Evolutionary conservation across 2,888 invertebrate genomes (phyloP).

Genomic region (Masnerella sp.): DNA sequence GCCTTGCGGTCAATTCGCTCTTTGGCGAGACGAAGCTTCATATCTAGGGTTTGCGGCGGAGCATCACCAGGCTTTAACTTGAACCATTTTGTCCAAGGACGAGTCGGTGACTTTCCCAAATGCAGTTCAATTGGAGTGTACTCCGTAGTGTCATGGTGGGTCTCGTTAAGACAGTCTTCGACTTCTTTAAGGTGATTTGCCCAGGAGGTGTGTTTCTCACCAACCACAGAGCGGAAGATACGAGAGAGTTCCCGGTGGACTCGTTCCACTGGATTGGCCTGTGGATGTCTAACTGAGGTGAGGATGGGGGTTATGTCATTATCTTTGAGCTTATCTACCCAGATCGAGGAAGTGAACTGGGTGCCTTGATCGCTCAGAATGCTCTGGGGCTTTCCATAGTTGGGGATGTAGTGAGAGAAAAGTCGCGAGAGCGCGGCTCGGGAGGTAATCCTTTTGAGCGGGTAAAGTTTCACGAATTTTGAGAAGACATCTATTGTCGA

Average conservation of each 20-base stretch:
- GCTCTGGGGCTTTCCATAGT: neutral
- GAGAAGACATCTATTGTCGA: too few species aligned
- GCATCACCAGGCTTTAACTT: too few species aligned
- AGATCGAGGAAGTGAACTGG: neutral
- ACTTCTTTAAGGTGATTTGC: constrained; percentile 9
- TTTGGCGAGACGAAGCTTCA: neutral
- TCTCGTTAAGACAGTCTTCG: constrained; percentile 33
- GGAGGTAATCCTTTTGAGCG: too few species aligned
- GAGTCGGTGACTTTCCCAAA: too few species aligned
- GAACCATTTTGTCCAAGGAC: neutral
- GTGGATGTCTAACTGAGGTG: neutral
- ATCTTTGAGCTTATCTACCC: neutral
- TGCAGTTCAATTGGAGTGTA: too few species aligned
- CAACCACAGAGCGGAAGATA: neutral
- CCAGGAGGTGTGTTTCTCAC: constrained; percentile 8
- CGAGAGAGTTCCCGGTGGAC: neutral
- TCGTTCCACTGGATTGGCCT: constrained; percentile 3
- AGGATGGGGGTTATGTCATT: neutral
- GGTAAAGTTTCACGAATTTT: too few species aligned
- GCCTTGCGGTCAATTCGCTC: neutral
- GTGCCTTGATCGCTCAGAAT: neutral
- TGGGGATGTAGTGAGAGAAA: neutral
- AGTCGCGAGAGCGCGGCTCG: too few species aligned
- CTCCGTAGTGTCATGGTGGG: constrained; percentile 6
- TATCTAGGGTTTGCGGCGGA: neutral